A percentile compares a stretch with the other conserved stretches of the same genome.
phyloP scores from a whole-genome alignment of 2,888 invertebrate species.

The Slavum lentiscoides region DNA sequence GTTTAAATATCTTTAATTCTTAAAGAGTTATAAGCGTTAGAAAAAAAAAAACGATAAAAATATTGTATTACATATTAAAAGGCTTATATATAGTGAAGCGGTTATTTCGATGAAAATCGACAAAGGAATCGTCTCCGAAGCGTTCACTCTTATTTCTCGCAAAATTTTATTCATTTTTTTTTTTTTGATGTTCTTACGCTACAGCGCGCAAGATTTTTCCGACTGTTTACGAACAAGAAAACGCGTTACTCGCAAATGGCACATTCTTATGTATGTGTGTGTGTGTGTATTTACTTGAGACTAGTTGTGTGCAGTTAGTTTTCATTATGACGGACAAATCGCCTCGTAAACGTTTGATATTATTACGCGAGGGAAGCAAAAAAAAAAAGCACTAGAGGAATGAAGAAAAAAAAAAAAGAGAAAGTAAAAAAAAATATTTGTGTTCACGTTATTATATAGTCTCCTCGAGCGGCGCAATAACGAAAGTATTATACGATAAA shows the following conservation, averaged over 20 bases:
- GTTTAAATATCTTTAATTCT: too few relatives aligned
- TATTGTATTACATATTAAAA: neutral
- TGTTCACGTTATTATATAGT: neutral
- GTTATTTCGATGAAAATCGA: too few relatives aligned
- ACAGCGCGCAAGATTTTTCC: too few relatives aligned
- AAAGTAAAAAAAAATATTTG: conserved; percentile 4
- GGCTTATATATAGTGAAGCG: too few relatives aligned
- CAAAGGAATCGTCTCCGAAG: too few relatives aligned
- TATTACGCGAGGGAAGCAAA: conserved; percentile 18
- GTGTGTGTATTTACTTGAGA: neutral
- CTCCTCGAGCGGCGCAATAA: conserved; percentile 29
- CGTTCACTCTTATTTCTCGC: too few relatives aligned
- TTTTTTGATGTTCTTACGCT: too few relatives aligned
- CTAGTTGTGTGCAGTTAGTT: conserved; percentile 10
- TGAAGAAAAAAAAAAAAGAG: conserved; percentile 1
- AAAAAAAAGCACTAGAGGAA: conserved; percentile 7
- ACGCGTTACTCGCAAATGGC: neutral
- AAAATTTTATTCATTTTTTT: too few relatives aligned
- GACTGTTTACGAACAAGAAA: neutral
- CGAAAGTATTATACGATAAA: conserved; percentile 48
- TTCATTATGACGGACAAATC: conserved; percentile 37
- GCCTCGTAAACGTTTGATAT: conserved; percentile 46
- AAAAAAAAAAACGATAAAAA: neutral
- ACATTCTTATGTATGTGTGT: too few relatives aligned
- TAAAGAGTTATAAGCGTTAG: too few relatives aligned